Base-by-base conservation (phyloP, 2,888 invertebrate species). In the Lacanobia oleracea region DNA sequence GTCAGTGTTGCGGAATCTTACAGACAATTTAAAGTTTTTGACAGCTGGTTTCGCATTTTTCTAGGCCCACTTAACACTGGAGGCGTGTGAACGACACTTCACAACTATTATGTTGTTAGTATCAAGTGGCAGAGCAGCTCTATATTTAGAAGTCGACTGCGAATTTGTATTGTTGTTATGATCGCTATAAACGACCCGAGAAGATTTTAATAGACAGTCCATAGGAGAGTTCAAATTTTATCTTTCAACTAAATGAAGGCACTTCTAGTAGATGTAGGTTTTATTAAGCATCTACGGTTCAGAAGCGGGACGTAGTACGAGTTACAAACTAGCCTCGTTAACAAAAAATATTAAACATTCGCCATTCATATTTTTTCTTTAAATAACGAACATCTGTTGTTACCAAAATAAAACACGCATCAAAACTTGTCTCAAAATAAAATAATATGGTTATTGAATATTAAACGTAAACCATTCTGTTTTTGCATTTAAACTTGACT, bases 401-500 rank as follows among this genome's bases (percentile, higher is more conserved):
- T 16, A 18, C 33, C 12, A 23, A 43, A 48, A 43, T 2, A 63
- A 70, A n/a, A 21, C 23, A 16, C 14, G 37, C 54, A 33, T 51
- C 8, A 43, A 57, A 61, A 43, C 50, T 27, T 27, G 54, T 18
- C 6, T 51, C 23, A 23, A 67, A 74, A 59, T 51, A 65, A 43
- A 69, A 21, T n/a, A 43, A 33, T 53, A 54, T 56, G 23, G 45
- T 33, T 57, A 57, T 61, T 72, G 14, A 51, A 81, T 51, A 67
- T 45, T 33, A 70, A 33, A 64, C 40, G 43, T 21, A 27, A 21
- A 67, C 63, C 56, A 62, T 51, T 23, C 37, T 53, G 69, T 67
- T 78, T 83, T 83, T 75, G 85, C 82, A 84, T 81, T 68, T 73
- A 72, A 73, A 79, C 73, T 79, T 33, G 82, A 14, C 18, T 62